Percentiles rank a stretch among this genome's conserved stretches.
Conservation (phyloP, 2,113 vertebrate genomes). For the Helogale parvula region DNA sequence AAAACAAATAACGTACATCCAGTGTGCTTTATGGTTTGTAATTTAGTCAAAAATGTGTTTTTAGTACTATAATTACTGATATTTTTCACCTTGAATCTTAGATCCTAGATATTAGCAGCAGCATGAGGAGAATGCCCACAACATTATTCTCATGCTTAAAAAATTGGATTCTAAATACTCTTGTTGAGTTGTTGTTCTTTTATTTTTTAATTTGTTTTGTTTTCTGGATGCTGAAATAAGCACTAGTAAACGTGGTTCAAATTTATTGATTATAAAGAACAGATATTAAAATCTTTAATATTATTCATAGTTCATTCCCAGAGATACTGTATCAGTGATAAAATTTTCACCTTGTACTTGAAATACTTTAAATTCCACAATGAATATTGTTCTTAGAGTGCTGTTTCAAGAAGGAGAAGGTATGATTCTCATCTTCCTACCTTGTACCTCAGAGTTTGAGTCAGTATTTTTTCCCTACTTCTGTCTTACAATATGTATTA, state of each 20-base stretch:
- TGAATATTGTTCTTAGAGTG: not conserved
- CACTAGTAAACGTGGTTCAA: not conserved
- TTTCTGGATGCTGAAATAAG: not conserved
- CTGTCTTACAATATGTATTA: not conserved
- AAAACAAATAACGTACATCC: not conserved
- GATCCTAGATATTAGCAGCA: not conserved
- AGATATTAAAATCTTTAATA: not conserved
- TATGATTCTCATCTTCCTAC: not conserved
- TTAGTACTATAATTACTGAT: not conserved
- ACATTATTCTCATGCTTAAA: not conserved
- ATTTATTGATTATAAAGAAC: constrained; percentile 45
- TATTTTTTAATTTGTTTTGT: constrained; percentile 14
- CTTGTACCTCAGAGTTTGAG: not conserved
- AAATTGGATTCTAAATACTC: not conserved
- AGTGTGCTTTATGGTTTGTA: not conserved
- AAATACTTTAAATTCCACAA: not conserved
- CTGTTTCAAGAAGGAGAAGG: not conserved
- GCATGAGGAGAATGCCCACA: not conserved
- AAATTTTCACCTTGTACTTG: not conserved
- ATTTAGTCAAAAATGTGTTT: not conserved
- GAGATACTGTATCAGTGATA: not conserved
- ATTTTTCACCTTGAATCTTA: not conserved
- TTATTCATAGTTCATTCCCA: constrained; percentile 32
- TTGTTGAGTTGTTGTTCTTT: constrained; percentile 31
- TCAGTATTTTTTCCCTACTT: not conserved